These are phyloP conservation scores for Drusus annulatus DNA, from an alignment of 1,140 invertebrate species.

Conservation along the genomic window DNA sequence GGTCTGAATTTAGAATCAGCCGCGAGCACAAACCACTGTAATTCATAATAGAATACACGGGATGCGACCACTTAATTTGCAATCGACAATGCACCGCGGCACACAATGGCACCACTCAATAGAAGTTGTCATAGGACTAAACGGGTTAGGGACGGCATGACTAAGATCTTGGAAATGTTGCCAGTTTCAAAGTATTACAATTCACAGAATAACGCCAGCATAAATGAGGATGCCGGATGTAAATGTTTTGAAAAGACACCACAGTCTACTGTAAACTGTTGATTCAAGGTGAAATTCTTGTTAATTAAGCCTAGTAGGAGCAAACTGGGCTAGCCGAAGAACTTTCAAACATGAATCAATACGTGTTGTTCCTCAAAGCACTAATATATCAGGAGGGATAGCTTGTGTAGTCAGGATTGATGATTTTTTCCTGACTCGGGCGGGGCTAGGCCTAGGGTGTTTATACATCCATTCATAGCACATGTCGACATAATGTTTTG, in stretches of 20 bases:
- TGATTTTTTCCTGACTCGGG: no score
- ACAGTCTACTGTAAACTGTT: neutral
- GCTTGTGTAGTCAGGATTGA: no score
- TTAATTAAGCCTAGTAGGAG: no score
- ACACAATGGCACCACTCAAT: neutral
- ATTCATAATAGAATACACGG: conserved; percentile 20
- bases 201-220: neutral
- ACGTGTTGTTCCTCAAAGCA: no score
- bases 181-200: neutral
- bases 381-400: no score
- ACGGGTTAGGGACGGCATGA: neutral
- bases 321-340: no score
- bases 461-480: no score
- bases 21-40: conserved; percentile 10
- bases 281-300: neutral
- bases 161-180: neutral
- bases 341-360: no score
- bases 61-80: conserved; percentile 28
- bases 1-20: neutral
- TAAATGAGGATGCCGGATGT: neutral
- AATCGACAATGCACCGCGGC: conserved; percentile 27
- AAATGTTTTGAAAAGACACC: neutral
- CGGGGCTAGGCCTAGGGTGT: no score
- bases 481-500: no score
- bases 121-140: conserved; percentile 24